A percentile compares a stretch with the other conserved stretches of the same genome.
These are phyloP conservation scores for Coronaproctus castanopsis DNA, from an alignment of 2,888 invertebrate genomes.

Conservation along the genomic window DNA sequence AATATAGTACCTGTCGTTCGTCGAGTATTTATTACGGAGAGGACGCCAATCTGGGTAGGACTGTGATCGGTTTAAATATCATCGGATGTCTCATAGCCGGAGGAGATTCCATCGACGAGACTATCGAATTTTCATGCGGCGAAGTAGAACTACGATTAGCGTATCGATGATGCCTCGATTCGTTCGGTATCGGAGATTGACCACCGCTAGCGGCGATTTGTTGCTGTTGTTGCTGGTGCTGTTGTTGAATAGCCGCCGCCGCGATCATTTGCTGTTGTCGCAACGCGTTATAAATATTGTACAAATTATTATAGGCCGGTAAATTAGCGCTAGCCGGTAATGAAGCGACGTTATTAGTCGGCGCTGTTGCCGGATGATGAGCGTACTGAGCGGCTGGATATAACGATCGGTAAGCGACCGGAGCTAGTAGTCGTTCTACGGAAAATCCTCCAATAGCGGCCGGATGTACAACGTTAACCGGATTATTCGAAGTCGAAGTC, in stretches of 20 bases:
- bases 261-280: conserved; percentile 1
- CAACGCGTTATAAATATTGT: conserved; percentile 1
- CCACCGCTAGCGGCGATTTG: neutral
- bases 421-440: conserved; percentile 28
- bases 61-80: conserved; percentile 9
- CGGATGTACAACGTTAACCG: conserved; percentile 16
- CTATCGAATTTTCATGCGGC: neutral
- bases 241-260: neutral
- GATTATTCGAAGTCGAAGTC: conserved; percentile 1
- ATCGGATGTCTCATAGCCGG: conserved; percentile 4
- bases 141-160: neutral
- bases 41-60: neutral
- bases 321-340: neutral
- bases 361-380: conserved; percentile 8
- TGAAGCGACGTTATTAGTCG: neutral
- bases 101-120: neutral
- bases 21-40: too few species aligned
- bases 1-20: too few species aligned
- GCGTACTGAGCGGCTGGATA: conserved; percentile 2
- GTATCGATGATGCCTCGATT: neutral
- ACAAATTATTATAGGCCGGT: neutral
- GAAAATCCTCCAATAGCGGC: conserved; percentile 31
- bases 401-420: conserved; percentile 7
- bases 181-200: neutral
- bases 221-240: neutral